These are phyloP conservation scores for Scaptomyza montana DNA, from an alignment of 1,140 invertebrate genomes.

Conservation along the genomic window DNA sequence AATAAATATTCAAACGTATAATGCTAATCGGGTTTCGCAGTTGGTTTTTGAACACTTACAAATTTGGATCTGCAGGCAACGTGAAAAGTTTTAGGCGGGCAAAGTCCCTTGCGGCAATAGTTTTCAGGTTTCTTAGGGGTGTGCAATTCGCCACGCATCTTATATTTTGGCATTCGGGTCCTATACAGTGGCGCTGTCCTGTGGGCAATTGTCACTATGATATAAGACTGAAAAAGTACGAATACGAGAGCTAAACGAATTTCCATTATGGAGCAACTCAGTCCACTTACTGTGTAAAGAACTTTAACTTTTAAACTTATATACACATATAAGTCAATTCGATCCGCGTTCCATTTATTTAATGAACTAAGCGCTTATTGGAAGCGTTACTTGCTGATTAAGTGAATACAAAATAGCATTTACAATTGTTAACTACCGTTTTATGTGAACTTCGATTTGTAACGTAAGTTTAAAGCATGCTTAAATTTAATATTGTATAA, in stretches of 20 bases:
- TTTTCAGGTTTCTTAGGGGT: not conserved
- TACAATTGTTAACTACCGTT: conserved; percentile 54
- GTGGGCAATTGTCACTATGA: not conserved
- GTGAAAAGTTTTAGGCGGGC: not conserved
- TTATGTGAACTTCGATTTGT: conserved; percentile 70
- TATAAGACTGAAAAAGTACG: not conserved
- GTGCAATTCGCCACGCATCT: not conserved
- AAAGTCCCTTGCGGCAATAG: conserved; percentile 18
- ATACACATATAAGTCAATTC: not conserved
- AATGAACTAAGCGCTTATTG: not conserved
- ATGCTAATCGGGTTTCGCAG: not conserved
- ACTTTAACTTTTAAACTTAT: not conserved
- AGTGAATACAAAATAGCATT: not conserved
- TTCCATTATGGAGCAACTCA: not conserved
- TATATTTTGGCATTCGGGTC: conserved; percentile 2
- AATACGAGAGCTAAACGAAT: not conserved
- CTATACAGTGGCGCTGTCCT: not conserved
- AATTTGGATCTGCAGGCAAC: conserved; percentile 7
- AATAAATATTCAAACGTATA: not conserved
- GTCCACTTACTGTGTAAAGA: not conserved
- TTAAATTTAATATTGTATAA: conserved; percentile 75
- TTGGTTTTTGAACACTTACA: conserved; percentile 20
- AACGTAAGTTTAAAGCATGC: conserved; percentile 74
- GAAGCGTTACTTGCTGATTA: not conserved
- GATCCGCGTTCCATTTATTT: not conserved